Evolutionary conservation across 2,888 invertebrate species (phyloP).

Genomic region (Chouioia cunea): DNA sequence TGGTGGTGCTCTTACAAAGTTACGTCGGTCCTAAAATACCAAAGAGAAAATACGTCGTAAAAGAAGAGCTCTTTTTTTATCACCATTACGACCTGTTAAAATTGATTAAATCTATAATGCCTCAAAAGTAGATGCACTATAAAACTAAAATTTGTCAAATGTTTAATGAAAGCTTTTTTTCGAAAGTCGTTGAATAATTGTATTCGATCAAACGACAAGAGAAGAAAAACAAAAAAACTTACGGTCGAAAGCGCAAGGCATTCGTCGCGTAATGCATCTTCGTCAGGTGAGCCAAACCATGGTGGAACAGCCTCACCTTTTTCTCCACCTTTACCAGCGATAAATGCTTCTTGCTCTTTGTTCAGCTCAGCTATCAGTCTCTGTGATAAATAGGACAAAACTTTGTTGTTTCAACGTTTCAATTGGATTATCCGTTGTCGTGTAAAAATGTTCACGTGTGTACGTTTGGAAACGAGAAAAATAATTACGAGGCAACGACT

Average conservation of each 20-base stretch:
- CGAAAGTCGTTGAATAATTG: conserved; percentile 60
- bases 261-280: conserved; percentile 93
- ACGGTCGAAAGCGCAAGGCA: conserved; percentile 93
- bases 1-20: conserved; percentile 97
- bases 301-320: conserved; percentile 83
- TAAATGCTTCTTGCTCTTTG: conserved; percentile 96
- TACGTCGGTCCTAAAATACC: conserved; percentile 86
- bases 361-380: conserved; percentile 97
- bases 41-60: background rate
- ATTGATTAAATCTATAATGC: too few species aligned
- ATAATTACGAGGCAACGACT: too few species aligned
- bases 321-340: conserved; percentile 85
- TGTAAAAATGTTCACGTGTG: too few species aligned
- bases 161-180: too few species aligned
- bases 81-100: too few species aligned
- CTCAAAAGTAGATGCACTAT: too few species aligned
- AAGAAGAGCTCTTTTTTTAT: too few species aligned
- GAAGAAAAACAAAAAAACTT: conserved; percentile 59
- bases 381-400: conserved; percentile 71
- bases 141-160: too few species aligned
- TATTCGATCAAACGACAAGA: background rate
- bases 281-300: conserved; percentile 96
- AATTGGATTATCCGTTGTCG: background rate
- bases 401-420: conserved; percentile 5
- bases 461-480: too few species aligned